A percentile compares a stretch with the other conserved stretches of the same genome.
Evolutionary conservation across 2,113 vertebrate species (phyloP).

Genomic region (Piaya cayana): DNA sequence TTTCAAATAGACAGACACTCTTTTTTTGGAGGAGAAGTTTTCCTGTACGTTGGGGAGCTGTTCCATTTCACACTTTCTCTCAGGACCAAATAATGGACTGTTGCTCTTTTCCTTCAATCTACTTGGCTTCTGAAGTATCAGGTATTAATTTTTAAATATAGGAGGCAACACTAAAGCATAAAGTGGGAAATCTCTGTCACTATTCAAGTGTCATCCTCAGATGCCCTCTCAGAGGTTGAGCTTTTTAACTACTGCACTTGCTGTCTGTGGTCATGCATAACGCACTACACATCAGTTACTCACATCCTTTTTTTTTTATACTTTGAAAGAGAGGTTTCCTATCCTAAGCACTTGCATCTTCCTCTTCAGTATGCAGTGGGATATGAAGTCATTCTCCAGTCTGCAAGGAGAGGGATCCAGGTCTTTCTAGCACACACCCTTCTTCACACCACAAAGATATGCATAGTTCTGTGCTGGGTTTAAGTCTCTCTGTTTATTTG

Average conservation of each 20-base stretch:
- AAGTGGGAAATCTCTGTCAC: not conserved
- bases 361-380: not conserved
- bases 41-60: not conserved
- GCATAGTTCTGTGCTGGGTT: not conserved
- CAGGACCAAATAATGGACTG: not conserved
- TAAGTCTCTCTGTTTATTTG: fast-evolving
- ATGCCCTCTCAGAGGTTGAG: not conserved
- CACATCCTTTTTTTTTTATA: not conserved
- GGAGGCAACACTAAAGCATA: fast-evolving
- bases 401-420: not conserved
- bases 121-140: not conserved
- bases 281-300: not conserved
- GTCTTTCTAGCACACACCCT: not conserved
- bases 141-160: not conserved
- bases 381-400: not conserved
- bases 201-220: not conserved
- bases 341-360: not conserved
- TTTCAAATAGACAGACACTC: not conserved
- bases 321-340: not conserved
- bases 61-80: not conserved
- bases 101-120: not conserved
- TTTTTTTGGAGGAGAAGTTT: not conserved
- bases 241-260: not conserved
- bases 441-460: not conserved
- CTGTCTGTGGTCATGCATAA: not conserved